Base-by-base conservation (phyloP, 2,797 vertebrate genomes). In the Cuculus canorus region DNA sequence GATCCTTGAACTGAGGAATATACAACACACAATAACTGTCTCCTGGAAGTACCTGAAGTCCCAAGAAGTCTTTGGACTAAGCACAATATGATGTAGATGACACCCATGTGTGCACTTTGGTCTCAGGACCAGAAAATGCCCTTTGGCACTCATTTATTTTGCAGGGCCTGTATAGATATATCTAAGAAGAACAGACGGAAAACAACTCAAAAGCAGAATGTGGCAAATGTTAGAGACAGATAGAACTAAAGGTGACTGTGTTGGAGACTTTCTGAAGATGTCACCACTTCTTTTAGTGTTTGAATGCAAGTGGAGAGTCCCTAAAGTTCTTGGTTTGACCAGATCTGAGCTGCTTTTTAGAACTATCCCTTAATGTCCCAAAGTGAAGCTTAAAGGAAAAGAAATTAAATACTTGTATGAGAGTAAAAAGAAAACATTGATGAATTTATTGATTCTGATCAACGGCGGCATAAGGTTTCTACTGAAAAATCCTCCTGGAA, bases 401-500 rank as follows among this genome's bases (percentile, higher is more conserved):
- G 10, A 69, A 93, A 81, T 57, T 53, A 63, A 87, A 52, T 69
- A 63, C 19, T 63, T 60, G 7, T 1, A 10, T 57, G 30, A 48
- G 1, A 53, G n/a, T 61, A 64, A 77, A 93, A 85, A 22, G 25
- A 83, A 92, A 82, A 50, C 7, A 57, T 68, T 87, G 69, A 69
- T 82, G 19, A 66, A 75, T 48, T 83, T 21, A 71, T 71, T 83
- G 35, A 77, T 80, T 84, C 87, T 82, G 72, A 83, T 83, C 56
- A 86, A 66, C 47, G 69, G 69, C 9, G 5, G n/a, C 37, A 61
- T 70, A 53, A 92, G 6, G 12, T 80, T 92, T 91, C 47, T 78
- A 30, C 37, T 39, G 77, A 78, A 79, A 92, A 54, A 12, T 84
- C 80, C 57, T 92, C 25, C 47, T 92, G 82, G 60, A 93, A 47